Evolutionary conservation across 2,797 vertebrate genomes (phyloP).

Genomic region (Hydrocynus forskahlii): DNA sequence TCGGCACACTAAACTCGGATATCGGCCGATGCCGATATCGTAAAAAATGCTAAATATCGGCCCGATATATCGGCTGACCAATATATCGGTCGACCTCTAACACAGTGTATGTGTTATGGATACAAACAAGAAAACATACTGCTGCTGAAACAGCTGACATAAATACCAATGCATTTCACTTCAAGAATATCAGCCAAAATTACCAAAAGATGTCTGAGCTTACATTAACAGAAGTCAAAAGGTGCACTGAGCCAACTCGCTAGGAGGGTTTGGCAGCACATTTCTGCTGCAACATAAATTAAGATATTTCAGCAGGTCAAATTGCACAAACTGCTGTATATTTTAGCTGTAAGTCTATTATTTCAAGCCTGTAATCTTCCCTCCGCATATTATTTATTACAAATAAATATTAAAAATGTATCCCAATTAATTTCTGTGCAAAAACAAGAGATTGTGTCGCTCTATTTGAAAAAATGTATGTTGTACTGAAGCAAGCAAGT

Average conservation of each 20-base stretch:
- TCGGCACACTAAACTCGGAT: too few species aligned
- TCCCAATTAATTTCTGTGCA: not conserved
- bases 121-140: not conserved
- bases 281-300: slow-evolving; percentile 44
- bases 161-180: slow-evolving; percentile 29
- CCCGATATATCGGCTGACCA: too few species aligned
- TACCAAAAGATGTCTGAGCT: slow-evolving; percentile 22
- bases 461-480: not conserved
- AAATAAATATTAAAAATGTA: not conserved
- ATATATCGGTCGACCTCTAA: too few species aligned
- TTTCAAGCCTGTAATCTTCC: not conserved
- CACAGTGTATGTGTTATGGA: too few species aligned
- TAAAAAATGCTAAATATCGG: too few species aligned
- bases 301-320: slow-evolving; percentile 22
- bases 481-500: not conserved
- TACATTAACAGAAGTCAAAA: slow-evolving; percentile 37
- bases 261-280: slow-evolving; percentile 33
- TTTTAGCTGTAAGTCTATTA: slow-evolving; percentile 6
- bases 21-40: too few species aligned
- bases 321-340: slow-evolving; percentile 18
- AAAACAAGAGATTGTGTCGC: not conserved
- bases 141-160: slow-evolving; percentile 9
- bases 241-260: slow-evolving; percentile 28
- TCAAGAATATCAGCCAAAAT: slow-evolving; percentile 25
- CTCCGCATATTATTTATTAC: not conserved